A percentile compares a stretch with the other conserved stretches of the same genome.
phyloP scores from a whole-genome alignment of 2,113 vertebrate species.

The Rhinopomastus cyanomelas region DNA sequence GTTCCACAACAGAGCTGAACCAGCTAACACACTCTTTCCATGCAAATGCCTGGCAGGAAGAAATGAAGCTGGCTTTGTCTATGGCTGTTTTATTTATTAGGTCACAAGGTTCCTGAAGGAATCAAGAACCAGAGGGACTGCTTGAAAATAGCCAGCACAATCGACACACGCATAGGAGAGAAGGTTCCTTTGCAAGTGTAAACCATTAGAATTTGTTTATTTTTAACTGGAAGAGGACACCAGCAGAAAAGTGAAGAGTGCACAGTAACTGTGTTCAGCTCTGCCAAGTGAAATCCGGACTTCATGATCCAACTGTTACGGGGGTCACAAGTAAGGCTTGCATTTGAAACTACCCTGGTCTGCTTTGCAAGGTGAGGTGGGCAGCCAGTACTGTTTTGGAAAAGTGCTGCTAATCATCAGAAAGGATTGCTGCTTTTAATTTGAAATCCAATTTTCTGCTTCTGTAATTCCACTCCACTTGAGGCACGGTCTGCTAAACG shows the following conservation, averaged over 20 bases:
- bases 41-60: not conserved
- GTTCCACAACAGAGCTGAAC: not conserved
- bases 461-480: not conserved
- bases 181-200: not conserved
- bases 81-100: not conserved
- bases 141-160: not conserved
- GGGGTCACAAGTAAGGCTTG: not conserved
- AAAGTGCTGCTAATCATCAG: not conserved
- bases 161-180: not conserved
- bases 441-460: not conserved
- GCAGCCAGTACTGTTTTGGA: not conserved
- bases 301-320: not conserved
- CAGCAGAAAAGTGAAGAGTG: not conserved
- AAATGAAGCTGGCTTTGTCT: not conserved
- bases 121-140: not conserved
- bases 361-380: not conserved
- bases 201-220: not conserved
- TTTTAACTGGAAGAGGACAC: not conserved
- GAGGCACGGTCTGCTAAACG: not conserved
- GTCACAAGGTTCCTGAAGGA: not conserved
- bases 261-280: not conserved
- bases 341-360: not conserved
- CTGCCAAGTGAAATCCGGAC: not conserved
- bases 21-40: not conserved
- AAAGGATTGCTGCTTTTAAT: not conserved